Evolutionary conservation across 1,140 invertebrate genomes (phyloP).

Genomic region (Macrostomum lignano): DNA sequence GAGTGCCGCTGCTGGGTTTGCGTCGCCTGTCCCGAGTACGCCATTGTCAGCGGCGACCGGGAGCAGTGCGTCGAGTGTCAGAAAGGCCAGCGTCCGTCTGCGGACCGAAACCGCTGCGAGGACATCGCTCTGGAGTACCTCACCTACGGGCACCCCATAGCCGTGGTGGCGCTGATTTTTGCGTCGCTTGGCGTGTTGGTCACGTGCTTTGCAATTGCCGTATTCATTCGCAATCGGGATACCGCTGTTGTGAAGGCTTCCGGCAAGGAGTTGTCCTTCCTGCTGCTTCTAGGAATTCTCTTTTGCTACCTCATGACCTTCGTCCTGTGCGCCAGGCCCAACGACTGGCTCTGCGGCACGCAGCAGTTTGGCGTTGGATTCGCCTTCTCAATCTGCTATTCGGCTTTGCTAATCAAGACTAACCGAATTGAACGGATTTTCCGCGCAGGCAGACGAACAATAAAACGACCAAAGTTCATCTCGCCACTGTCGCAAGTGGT

Average conservation of each 20-base stretch:
- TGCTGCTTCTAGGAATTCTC: constrained; percentile 11
- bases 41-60: not conserved
- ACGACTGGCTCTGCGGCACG: constrained; percentile 33
- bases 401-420: constrained; percentile 45
- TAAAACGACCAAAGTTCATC: constrained; percentile 58
- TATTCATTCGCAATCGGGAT: not conserved
- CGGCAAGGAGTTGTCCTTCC: constrained; percentile 10
- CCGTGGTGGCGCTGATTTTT: not conserved
- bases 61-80: not conserved
- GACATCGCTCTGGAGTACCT: not conserved
- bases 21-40: not conserved
- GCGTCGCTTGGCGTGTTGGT: too few relatives aligned
- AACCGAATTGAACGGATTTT: constrained; percentile 46
- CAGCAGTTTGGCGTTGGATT: constrained; percentile 39
- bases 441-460: constrained; percentile 43
- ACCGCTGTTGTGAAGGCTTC: constrained; percentile 33
- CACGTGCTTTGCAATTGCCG: too few relatives aligned
- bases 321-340: constrained; percentile 29
- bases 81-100: not conserved
- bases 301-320: constrained; percentile 25
- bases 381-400: constrained; percentile 41
- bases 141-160: not conserved
- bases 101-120: not conserved
- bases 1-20: not conserved
- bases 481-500: constrained; percentile 67